phyloP scores from a whole-genome alignment of 2,888 invertebrate genomes.

The Mesoligia furuncula region DNA sequence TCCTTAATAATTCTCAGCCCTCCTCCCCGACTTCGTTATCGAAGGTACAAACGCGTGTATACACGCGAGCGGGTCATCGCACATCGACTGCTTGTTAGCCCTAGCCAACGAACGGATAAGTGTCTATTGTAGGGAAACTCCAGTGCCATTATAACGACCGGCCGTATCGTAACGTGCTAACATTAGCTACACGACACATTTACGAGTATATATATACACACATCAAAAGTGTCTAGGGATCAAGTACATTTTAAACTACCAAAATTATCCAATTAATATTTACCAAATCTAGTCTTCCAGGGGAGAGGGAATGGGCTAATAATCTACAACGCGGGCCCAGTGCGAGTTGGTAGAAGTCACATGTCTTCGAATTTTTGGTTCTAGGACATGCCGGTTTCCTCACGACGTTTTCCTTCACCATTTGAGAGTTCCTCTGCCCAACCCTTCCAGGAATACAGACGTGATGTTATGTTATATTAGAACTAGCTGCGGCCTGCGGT shows the following conservation, averaged over 20 bases:
- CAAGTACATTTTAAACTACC: too few relatives aligned
- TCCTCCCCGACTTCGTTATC: neutral
- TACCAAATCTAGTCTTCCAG: too few relatives aligned
- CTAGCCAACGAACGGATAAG: slow-evolving; percentile 13
- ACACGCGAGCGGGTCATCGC: slow-evolving; percentile 3
- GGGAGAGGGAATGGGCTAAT: too few relatives aligned
- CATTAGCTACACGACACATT: slow-evolving; percentile 4
- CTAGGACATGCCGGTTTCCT: too few relatives aligned
- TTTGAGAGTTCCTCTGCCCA: neutral
- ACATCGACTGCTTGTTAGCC: slow-evolving; percentile 29
- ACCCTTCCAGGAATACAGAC: neutral
- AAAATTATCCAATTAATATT: too few relatives aligned
- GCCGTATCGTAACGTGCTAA: slow-evolving; percentile 9
- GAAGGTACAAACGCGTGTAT: neutral
- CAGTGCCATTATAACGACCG: slow-evolving; percentile 32
- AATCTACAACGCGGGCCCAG: too few relatives aligned
- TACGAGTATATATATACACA: neutral
- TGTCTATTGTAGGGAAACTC: slow-evolving; percentile 29
- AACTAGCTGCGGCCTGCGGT: neutral
- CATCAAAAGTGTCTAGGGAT: too few relatives aligned
- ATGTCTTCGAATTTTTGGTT: too few relatives aligned
- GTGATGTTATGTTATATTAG: neutral
- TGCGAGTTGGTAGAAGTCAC: too few relatives aligned
- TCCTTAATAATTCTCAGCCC: neutral
- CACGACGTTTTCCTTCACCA: too few relatives aligned